Conservation (phyloP, 2,888 invertebrate species). For the Tiphia femorata region DNA sequence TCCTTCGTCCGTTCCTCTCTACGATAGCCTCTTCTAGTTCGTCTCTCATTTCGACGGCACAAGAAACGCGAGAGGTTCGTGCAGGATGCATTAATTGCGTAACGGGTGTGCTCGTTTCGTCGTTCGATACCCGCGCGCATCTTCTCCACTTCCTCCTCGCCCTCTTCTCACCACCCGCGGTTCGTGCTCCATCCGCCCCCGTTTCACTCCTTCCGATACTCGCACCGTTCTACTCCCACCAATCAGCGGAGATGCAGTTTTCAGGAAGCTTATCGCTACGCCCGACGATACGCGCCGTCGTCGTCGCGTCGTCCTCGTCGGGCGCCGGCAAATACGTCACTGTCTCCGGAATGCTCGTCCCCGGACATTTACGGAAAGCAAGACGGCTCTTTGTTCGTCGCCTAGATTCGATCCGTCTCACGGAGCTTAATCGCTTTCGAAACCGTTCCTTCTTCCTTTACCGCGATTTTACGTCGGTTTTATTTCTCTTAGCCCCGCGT, state of each 20-base stretch:
- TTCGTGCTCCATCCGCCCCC: too few species aligned
- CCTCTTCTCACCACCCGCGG: too few species aligned
- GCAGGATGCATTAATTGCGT: conserved; percentile 44
- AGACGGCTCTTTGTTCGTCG: not conserved
- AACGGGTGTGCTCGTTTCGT: conserved; percentile 30
- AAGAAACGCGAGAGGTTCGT: conserved; percentile 19
- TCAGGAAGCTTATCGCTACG: conserved; percentile 38
- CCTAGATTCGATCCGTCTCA: too few species aligned
- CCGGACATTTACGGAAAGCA: not conserved
- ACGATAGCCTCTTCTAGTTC: not conserved
- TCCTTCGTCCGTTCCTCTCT: too few species aligned
- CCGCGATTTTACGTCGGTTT: too few species aligned
- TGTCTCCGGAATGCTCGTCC: not conserved
- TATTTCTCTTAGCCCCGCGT: too few species aligned
- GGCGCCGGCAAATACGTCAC: conserved; percentile 34
- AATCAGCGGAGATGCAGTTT: too few species aligned
- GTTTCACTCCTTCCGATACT: too few species aligned
- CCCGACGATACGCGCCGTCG: conserved; percentile 40
- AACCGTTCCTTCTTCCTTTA: too few species aligned
- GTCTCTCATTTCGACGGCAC: not conserved
- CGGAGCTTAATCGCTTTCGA: too few species aligned
- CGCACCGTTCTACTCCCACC: too few species aligned
- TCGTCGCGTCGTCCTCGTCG: conserved; percentile 14
- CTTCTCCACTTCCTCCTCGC: not conserved
- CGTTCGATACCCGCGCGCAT: conserved; percentile 22